These are phyloP conservation scores for Heterotis niloticus DNA, from an alignment of 2,113 vertebrate species.

Conservation along the genomic window DNA sequence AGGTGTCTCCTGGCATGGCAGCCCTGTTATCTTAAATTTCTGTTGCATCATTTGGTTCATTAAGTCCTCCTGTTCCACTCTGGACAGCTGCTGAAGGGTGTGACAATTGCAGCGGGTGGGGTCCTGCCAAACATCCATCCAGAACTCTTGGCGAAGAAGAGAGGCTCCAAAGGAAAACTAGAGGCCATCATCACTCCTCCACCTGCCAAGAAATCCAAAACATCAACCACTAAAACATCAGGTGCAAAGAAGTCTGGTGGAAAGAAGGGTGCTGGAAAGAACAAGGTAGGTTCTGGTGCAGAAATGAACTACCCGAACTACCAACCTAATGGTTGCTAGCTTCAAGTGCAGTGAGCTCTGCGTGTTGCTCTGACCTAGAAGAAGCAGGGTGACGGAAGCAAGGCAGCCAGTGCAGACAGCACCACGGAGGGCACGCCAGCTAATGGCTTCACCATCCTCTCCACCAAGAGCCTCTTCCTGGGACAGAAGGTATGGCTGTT, in stretches of 20 bases:
- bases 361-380: constrained; percentile 59
- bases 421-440: constrained; percentile 85
- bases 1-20: constrained; percentile 21
- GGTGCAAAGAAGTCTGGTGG: constrained; percentile 72
- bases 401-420: constrained; percentile 89
- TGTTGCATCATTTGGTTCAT: neutral
- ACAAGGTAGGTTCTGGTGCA: constrained; percentile 68
- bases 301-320: neutral
- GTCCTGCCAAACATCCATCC: constrained; percentile 97
- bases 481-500: constrained; percentile 86
- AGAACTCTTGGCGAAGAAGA: constrained; percentile 91
- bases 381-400: constrained; percentile 90
- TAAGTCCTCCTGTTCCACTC: neutral
- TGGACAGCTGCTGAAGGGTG: constrained; percentile 85
- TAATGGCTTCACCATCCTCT: constrained; percentile 91
- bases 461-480: constrained; percentile 96
- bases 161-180: constrained; percentile 88
- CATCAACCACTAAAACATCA: constrained; percentile 77
- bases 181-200: constrained; percentile 87
- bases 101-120: constrained; percentile 94
- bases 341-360: neutral
- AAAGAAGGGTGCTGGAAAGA: constrained; percentile 78
- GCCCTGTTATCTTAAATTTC: neutral
- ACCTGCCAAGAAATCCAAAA: constrained; percentile 84
- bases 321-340: neutral